Percentiles rank a stretch among this genome's conserved stretches.
These are phyloP conservation scores for Parochlus steinenii DNA, from an alignment of 2,888 invertebrate genomes.

Conservation along the genomic window DNA sequence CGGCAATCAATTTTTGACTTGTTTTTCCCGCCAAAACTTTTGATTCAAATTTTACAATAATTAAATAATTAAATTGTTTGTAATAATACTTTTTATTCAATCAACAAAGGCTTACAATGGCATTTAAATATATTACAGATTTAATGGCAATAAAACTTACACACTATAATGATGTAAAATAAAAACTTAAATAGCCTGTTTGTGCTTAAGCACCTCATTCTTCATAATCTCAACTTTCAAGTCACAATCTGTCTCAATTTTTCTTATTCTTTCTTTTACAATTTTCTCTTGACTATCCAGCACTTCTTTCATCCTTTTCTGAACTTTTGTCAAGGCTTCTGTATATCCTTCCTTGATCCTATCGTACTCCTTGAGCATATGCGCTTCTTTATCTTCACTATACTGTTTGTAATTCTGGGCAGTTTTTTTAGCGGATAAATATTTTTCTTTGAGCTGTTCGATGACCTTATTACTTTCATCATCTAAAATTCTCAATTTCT, in stretches of 20 bases:
- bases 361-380: constrained; percentile 42
- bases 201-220: too few relatives aligned
- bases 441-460: constrained; percentile 37
- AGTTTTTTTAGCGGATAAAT: constrained; percentile 43
- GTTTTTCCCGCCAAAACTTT: too few relatives aligned
- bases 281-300: constrained; percentile 31
- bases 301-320: constrained; percentile 34
- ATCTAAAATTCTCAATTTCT: constrained; percentile 34
- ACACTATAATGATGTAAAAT: too few relatives aligned
- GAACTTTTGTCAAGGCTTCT: constrained; percentile 36
- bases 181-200: too few relatives aligned
- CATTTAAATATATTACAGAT: too few relatives aligned
- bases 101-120: too few relatives aligned
- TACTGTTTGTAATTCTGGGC: constrained; percentile 43
- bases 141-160: too few relatives aligned
- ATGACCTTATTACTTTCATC: constrained; percentile 32
- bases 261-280: constrained; percentile 19
- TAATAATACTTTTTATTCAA: too few relatives aligned
- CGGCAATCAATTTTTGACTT: too few relatives aligned
- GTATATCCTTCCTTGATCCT: constrained; percentile 45
- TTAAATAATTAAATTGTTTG: too few relatives aligned
- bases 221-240: constrained; percentile 9
- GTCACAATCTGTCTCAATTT: constrained; percentile 6
- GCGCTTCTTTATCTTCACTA: constrained; percentile 44
- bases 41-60: too few relatives aligned